Evolutionary conservation across 2,888 invertebrate genomes (phyloP).

Genomic region (Drosophila anomalipes): DNA sequence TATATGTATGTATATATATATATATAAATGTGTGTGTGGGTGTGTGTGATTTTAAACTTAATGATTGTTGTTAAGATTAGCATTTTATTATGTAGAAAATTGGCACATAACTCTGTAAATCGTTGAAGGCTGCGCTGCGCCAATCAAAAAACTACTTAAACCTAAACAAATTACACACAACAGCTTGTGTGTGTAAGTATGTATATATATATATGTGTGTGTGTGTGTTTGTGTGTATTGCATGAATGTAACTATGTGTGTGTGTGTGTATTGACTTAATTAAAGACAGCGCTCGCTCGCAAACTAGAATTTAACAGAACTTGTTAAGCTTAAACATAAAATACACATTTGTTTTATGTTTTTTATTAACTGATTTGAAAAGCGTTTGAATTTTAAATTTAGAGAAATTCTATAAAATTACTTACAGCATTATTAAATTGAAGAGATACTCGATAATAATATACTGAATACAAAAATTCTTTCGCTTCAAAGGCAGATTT

Average conservation of each 20-base stretch:
- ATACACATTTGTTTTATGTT: not conserved
- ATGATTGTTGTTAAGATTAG: slow-evolving; percentile 34
- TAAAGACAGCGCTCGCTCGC: slow-evolving; percentile 19
- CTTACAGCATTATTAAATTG: not conserved
- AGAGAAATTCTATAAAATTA: not conserved
- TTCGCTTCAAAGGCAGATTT: not conserved
- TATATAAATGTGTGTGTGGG: slow-evolving; percentile 24
- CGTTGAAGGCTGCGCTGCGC: slow-evolving; percentile 75
- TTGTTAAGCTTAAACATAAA: not conserved
- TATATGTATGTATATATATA: slow-evolving; percentile 5
- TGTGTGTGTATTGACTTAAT: slow-evolving; percentile 32
- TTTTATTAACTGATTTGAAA: not conserved
- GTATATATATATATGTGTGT: slow-evolving; percentile 7
- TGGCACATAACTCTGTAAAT: slow-evolving; percentile 75
- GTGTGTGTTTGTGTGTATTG: slow-evolving; percentile 37
- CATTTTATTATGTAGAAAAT: slow-evolving; percentile 68
- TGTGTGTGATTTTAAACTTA: slow-evolving; percentile 45
- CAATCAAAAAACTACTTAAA: slow-evolving; percentile 72
- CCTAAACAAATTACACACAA: slow-evolving; percentile 36
- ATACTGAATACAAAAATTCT: not conserved
- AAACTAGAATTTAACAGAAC: not conserved
- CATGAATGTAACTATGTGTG: slow-evolving; percentile 22
- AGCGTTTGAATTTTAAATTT: not conserved
- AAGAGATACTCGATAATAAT: not conserved
- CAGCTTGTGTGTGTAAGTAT: slow-evolving; percentile 27